These are phyloP conservation scores for Sprattus sprattus DNA, from an alignment of 2,113 vertebrate species.

Conservation along the genomic window DNA sequence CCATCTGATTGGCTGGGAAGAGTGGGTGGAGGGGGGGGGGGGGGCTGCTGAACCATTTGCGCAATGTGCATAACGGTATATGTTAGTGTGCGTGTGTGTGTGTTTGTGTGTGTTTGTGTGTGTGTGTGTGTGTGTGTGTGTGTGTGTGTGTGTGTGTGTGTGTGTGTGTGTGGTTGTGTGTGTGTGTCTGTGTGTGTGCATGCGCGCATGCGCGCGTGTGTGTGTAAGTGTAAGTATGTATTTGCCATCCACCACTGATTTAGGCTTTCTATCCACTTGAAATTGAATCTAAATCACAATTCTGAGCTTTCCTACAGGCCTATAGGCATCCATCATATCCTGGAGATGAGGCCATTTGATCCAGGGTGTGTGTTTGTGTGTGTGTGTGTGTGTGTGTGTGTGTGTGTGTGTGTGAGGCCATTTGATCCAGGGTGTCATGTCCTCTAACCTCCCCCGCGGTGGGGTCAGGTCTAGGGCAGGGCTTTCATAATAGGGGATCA, in stretches of 20 bases:
- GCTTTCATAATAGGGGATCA: too few species aligned
- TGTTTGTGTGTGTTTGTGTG: background rate
- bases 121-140: background rate
- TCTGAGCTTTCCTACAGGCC: background rate
- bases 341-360: background rate
- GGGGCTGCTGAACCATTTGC: background rate
- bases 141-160: background rate
- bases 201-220: too few species aligned
- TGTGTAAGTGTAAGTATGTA: background rate
- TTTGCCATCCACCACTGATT: background rate
- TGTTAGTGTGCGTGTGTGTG: background rate
- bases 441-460: background rate
- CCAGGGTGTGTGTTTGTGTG: too few species aligned
- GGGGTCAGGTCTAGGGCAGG: background rate
- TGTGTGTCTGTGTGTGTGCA: too few species aligned
- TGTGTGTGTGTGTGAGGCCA: too few species aligned
- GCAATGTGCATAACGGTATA: background rate
- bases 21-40: slow-evolving; percentile 39
- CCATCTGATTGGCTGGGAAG: slow-evolving; percentile 63
- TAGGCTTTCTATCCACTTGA: background rate
- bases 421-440: background rate
- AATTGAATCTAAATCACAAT: background rate
- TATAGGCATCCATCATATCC: background rate
- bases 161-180: background rate
- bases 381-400: too few species aligned